A percentile compares a stretch with the other conserved stretches of the same genome.
phyloP scores from a whole-genome alignment of 2,797 vertebrate genomes.

The Telmatherina bonti region DNA sequence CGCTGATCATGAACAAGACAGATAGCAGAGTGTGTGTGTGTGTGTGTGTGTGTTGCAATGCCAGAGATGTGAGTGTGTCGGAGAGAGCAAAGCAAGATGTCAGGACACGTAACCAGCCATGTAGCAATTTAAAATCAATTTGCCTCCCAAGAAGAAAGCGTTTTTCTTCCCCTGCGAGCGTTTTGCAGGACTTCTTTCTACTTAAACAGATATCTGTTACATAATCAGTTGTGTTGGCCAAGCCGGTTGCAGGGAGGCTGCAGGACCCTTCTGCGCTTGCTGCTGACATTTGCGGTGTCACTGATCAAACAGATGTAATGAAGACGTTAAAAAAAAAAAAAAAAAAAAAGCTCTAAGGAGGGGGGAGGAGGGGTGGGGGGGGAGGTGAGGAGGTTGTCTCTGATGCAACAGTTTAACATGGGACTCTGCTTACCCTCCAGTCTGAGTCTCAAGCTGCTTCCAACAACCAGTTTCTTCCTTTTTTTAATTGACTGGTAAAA shows the following conservation, averaged over 20 bases:
- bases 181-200: slow-evolving; percentile 63
- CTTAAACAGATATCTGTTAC: slow-evolving; percentile 69
- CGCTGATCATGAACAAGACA: slow-evolving; percentile 82
- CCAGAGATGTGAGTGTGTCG: slow-evolving; percentile 26
- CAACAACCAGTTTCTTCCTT: slow-evolving; percentile 16
- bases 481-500: slow-evolving; percentile 45
- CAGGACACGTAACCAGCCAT: slow-evolving; percentile 84
- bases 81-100: slow-evolving; percentile 73
- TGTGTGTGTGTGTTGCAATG: slow-evolving; percentile 39
- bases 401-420: slow-evolving; percentile 57
- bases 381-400: background rate
- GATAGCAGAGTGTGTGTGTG: slow-evolving; percentile 69
- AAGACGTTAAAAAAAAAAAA: too few species aligned
- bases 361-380: background rate
- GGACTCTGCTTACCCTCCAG: background rate
- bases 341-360: slow-evolving; percentile 3
- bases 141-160: slow-evolving; percentile 80
- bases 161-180: slow-evolving; percentile 55
- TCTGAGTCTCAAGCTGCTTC: slow-evolving; percentile 17
- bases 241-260: slow-evolving; percentile 58
- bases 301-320: slow-evolving; percentile 58
- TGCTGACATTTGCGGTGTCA: slow-evolving; percentile 62
- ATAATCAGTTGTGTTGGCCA: slow-evolving; percentile 58
- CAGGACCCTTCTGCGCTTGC: slow-evolving; percentile 32
- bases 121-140: slow-evolving; percentile 87